Evolutionary conservation across 2,888 invertebrate genomes (phyloP).

Genomic region (Nephrotoma appendiculata): DNA sequence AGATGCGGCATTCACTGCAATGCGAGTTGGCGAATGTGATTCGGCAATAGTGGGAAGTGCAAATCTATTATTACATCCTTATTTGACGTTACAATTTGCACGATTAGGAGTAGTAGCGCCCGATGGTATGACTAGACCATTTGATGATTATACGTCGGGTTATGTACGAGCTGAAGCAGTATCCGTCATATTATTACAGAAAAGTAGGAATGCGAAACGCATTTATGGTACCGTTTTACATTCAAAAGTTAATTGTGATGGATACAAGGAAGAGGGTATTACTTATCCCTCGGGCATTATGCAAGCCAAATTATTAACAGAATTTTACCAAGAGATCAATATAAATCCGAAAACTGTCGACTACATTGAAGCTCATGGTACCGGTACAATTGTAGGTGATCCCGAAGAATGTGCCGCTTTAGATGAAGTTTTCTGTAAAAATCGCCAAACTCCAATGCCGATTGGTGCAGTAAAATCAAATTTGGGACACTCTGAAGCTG

Average conservation of each 20-base stretch:
- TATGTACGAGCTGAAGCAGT: conserved; percentile 75
- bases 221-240: conserved; percentile 57
- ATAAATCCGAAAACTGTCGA: conserved; percentile 53
- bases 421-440: conserved; percentile 60
- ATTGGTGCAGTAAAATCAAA: conserved; percentile 92
- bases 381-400: conserved; percentile 37
- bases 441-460: conserved; percentile 57
- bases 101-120: conserved; percentile 62
- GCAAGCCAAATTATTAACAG: conserved; percentile 43
- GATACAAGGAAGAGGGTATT: conserved; percentile 39
- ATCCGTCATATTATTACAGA: conserved; percentile 56
- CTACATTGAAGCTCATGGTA: conserved; percentile 80
- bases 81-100: conserved; percentile 75
- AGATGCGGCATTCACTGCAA: conserved; percentile 63
- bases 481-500: conserved; percentile 84
- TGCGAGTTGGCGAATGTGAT: conserved; percentile 70
- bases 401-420: conserved; percentile 81
- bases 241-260: conserved; percentile 46
- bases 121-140: conserved; percentile 80
- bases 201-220: conserved; percentile 46
- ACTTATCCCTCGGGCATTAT: conserved; percentile 50
- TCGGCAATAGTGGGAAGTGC: conserved; percentile 80
- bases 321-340: conserved; percentile 53
- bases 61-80: conserved; percentile 75
- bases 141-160: conserved; percentile 71